Conservation (phyloP, 2,113 vertebrate species). For the Struthio camelus region DNA sequence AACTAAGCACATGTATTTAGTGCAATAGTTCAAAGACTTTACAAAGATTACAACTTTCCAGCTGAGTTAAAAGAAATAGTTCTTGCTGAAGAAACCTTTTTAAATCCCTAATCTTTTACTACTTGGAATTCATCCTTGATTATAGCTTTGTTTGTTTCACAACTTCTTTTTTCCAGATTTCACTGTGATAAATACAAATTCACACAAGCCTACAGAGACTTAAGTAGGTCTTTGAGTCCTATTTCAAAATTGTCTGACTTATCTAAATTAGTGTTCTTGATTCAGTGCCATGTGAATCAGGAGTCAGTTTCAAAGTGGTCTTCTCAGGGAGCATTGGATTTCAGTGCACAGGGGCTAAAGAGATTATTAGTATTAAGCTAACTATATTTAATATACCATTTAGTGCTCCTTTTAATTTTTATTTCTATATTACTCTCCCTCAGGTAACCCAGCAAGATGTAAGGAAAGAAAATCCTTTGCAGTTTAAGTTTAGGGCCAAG, state of each 20-base stretch:
- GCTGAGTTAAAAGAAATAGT: background rate
- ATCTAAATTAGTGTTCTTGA: background rate
- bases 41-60: background rate
- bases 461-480: slow-evolving; percentile 95
- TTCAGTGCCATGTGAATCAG: background rate
- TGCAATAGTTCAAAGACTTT: background rate
- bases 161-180: background rate
- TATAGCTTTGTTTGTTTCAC: background rate
- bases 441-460: slow-evolving; percentile 98
- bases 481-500: slow-evolving; percentile 97
- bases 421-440: slow-evolving; percentile 13
- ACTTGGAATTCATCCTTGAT: background rate
- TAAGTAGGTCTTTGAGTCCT: background rate
- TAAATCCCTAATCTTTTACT: background rate
- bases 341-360: background rate
- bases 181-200: background rate
- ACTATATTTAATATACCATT: background rate
- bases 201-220: background rate
- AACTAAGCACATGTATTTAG: background rate
- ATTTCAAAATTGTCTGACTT: background rate
- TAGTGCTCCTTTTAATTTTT: background rate
- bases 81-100: background rate
- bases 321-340: background rate
- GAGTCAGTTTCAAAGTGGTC: background rate
- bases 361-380: background rate